phyloP scores from a whole-genome alignment of 1,140 invertebrate genomes.

The Bombus waltoni region DNA sequence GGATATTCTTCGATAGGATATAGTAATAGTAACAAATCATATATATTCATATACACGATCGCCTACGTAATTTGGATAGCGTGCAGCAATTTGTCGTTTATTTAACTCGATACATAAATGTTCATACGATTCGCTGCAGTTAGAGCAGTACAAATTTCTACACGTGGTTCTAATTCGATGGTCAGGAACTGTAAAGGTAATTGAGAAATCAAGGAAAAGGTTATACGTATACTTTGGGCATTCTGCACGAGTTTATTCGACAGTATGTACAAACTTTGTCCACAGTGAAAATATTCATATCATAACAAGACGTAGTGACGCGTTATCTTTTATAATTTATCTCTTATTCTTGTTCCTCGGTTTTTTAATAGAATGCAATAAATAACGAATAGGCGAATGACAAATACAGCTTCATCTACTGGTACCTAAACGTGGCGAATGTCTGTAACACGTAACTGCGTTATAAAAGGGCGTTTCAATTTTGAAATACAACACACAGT shows the following conservation, averaged over 20 bases:
- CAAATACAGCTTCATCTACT: slow-evolving; percentile 15
- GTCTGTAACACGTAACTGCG: not conserved
- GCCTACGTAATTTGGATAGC: no score
- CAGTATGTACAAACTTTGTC: not conserved
- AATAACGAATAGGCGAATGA: slow-evolving; percentile 44
- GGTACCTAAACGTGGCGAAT: not conserved
- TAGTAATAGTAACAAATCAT: no score
- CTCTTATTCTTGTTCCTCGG: not conserved
- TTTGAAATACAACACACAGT: not conserved
- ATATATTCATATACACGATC: no score
- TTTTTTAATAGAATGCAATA: slow-evolving; percentile 15
- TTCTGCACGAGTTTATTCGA: not conserved
- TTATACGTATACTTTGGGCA: not conserved
- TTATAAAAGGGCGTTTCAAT: not conserved
- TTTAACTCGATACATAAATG: no score
- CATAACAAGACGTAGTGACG: no score
- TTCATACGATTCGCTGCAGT: no score
- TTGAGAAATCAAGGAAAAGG: not conserved
- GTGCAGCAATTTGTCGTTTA: no score
- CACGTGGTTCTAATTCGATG: no score
- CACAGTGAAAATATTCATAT: not conserved
- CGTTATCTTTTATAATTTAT: not conserved
- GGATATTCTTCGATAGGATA: no score
- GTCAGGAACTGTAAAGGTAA: not conserved
- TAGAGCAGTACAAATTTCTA: no score